Conservation (phyloP, 1,140 invertebrate genomes). For the Aphaenogaster ashmeadi region DNA sequence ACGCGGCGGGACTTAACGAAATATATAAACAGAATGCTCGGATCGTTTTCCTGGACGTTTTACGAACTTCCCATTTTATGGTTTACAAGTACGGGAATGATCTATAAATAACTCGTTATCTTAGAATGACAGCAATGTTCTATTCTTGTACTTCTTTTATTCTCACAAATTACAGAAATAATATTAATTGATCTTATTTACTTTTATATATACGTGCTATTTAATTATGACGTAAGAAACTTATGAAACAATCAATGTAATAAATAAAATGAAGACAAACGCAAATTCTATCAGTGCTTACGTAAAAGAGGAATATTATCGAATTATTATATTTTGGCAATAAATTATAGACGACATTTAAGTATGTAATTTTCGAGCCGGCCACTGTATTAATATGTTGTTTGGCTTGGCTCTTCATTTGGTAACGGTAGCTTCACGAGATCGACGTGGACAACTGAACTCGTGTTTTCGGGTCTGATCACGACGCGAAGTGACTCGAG, state of each 20-base stretch:
- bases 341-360: constrained; percentile 18
- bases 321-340: no score
- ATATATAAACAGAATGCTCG: neutral
- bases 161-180: neutral
- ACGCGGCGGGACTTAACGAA: constrained; percentile 10
- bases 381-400: constrained; percentile 15
- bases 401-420: constrained; percentile 31
- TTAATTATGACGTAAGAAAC: neutral
- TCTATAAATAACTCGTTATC: constrained; percentile 4
- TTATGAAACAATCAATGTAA: neutral
- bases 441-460: constrained; percentile 72
- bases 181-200: neutral
- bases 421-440: constrained; percentile 75
- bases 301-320: neutral
- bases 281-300: neutral
- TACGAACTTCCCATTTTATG: constrained; percentile 19
- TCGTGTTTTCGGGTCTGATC: constrained; percentile 65
- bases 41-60: constrained; percentile 14
- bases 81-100: neutral
- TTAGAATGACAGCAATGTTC: neutral
- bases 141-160: neutral
- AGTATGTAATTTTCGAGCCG: neutral
- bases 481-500: constrained; percentile 77
- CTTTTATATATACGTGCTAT: neutral
- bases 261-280: neutral